These are phyloP conservation scores for Strix aluco DNA, from an alignment of 2,113 vertebrate genomes.

Conservation along the genomic window DNA sequence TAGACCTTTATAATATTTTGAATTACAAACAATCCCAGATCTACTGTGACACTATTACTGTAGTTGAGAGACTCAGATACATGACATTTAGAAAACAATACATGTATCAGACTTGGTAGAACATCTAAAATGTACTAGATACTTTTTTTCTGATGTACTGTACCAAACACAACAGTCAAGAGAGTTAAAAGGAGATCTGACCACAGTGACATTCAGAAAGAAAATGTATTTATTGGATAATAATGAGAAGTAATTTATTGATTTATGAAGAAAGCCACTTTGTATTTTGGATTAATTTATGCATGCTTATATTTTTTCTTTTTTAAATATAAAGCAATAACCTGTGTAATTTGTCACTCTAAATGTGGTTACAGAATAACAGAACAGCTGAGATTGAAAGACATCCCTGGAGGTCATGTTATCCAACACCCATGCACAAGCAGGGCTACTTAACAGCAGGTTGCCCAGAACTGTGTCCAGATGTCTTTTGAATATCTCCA, in stretches of 20 bases:
- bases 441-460: background rate
- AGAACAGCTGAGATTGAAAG: background rate
- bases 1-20: background rate
- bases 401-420: background rate
- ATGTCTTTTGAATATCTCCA: background rate
- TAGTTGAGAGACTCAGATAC: background rate
- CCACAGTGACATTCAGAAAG: background rate
- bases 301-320: slow-evolving; percentile 1
- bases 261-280: background rate
- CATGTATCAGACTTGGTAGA: background rate
- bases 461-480: background rate
- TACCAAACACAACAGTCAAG: background rate
- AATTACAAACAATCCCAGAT: background rate
- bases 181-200: background rate
- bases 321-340: background rate
- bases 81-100: background rate
- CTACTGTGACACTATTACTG: background rate
- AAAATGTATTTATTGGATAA: background rate
- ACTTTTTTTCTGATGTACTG: background rate
- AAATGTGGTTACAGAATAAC: background rate
- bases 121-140: background rate
- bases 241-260: background rate
- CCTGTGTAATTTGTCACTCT: background rate
- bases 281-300: background rate
- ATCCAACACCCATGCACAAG: background rate